Conservation (phyloP, 1,140 invertebrate genomes). For the Gryon sp. region DNA sequence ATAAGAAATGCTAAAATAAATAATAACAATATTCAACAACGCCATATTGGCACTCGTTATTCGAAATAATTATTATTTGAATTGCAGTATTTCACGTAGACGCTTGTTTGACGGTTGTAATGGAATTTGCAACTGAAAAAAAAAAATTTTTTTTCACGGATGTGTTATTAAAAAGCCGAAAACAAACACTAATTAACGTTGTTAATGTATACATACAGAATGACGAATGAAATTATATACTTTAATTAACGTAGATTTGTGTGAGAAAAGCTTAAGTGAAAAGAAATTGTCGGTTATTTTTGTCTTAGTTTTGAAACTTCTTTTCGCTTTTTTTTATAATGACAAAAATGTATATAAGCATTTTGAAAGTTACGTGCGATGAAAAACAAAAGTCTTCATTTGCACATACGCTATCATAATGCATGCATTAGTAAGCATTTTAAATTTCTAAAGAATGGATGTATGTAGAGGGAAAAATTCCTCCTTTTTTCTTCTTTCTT, state of each 20-base stretch:
- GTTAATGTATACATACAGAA: slow-evolving; percentile 21
- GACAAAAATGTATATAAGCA: no score
- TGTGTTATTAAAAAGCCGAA: slow-evolving; percentile 14
- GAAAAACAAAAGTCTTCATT: slow-evolving; percentile 52
- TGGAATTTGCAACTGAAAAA: slow-evolving; percentile 1
- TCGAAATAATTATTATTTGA: no score
- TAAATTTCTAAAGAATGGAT: slow-evolving; percentile 33
- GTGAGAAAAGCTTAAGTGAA: no score
- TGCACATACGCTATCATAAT: slow-evolving; percentile 37
- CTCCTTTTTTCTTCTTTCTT: no score
- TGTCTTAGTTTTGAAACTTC: no score
- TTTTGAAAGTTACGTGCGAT: slow-evolving; percentile 45
- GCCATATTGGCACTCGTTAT: no score
- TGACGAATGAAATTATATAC: neutral
- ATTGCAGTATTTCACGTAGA: no score
- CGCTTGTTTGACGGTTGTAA: no score
- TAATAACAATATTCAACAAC: no score
- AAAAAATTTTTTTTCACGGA: neutral
- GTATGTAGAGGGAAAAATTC: neutral
- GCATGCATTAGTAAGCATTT: slow-evolving; percentile 35
- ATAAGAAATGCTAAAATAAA: no score
- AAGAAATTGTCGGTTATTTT: no score
- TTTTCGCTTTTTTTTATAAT: no score
- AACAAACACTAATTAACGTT: slow-evolving; percentile 30
- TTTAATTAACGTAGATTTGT: slow-evolving; percentile 41